Base-by-base conservation (phyloP, 2,113 vertebrate species). In the Odontophorus gujanensis region DNA sequence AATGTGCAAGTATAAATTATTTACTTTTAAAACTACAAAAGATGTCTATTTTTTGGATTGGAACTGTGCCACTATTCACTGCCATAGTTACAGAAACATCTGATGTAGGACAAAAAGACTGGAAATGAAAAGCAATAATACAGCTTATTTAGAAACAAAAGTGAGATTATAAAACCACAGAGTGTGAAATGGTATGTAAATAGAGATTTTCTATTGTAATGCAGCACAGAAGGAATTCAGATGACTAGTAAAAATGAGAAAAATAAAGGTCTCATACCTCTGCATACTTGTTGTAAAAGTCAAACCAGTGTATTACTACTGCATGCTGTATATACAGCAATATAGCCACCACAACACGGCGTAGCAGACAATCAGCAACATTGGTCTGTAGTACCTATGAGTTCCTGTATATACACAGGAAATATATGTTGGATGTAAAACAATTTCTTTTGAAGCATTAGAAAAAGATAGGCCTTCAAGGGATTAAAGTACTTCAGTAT, bases 1-100 rank as follows among this genome's bases (percentile, higher is more conserved):
- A 93, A 87, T 40, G 20, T 61, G 19, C 13, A 87, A 69, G 36
- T 73, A 81, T 48, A 87, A 80, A 80, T 92, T 80, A 82, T 85
- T 92, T 69, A 69, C 11, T 90, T 69, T 57, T 36, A 87, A 45
- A 28, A 24, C 17, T 40, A 59, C n/a, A 75, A 81, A 85, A 87
- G 53, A 51, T 19, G 13, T 13, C 25, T 73, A 10, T 82, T 87
- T 30, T 69, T 30, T 77, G 43, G 57, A 38, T 66, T 21, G 45
- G n/a, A 92, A 26, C 40, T 90, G 38, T 4, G n/a, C 20, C 4
- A 6, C 36, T 62, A 30, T 36, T 77, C 53, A 58, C 15, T 1
- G 0, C 73, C 15, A 22, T 4, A 92, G 58, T 36, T 40, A 75
- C 5, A 13, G 40, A 92, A 90, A 50, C 50, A 79, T 42, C 89